Base-by-base conservation (phyloP, 2,888 invertebrate species). In the Chaitophorus viminalis region DNA sequence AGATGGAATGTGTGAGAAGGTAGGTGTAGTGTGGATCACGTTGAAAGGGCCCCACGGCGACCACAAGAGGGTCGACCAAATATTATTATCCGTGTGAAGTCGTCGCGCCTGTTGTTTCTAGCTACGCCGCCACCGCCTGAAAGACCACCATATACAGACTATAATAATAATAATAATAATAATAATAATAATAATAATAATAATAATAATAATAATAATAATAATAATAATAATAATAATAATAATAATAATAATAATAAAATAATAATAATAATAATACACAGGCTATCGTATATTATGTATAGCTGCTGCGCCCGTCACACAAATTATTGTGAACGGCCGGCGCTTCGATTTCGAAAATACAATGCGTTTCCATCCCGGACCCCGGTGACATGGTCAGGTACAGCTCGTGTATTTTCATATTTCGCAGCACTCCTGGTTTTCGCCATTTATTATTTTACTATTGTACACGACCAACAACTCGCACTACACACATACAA, bases 61-160 rank as follows among this genome's bases (percentile, higher is more conserved):
- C 29, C 29, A 11, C 29, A 52, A 39, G 77, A 31, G 77, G 52
- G 77, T 31, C 52, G 77, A 46, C 31, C 52, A 31, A 77, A 77
- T 77, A 77, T 52, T 77, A 77, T 77, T 77, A 77, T 52, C 52
- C 77, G 77, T 77, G 77, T 77, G 77, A 77, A 77, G 77, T 46
- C 52, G 77, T 68, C 52, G 52, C 77, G 31, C 52, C 52, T 46
- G 75, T 76, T 76, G 75, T 76, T 76, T 76, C 46, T 76, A 21
- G 60, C 60, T 25, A 25, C 60, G 75, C 39, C 75, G 18, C 46
- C 14, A 39, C 39, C 75, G 75, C 18, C 76, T 39, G 46, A 76
- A 76, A 39, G 21, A 60, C 46, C 60, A 60, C 8, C 60, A 18
- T 60, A 5, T 25, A 25, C 54, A 54, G 54, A 54, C 54, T 54